Base-by-base conservation (phyloP, 1,140 invertebrate species). In the Calephelis virginiensis region DNA sequence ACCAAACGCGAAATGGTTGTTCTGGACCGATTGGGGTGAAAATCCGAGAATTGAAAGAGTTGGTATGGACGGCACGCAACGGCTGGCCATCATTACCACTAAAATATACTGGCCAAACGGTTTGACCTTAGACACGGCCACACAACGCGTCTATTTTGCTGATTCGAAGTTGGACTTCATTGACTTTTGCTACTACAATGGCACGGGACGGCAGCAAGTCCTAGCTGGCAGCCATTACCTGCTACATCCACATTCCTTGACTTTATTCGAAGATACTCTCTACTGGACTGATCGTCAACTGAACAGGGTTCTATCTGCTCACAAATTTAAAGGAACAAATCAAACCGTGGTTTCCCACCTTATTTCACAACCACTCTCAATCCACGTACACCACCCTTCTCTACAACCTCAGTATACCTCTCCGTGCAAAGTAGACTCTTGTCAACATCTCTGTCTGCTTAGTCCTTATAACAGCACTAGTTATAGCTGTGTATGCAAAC, bases 51-150 rank as follows among this genome's bases (percentile, higher is more conserved):
- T 99, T 66, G 98, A 99, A 89, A 92, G 98, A 68, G 95, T 98
- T 8, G 98, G 98, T 17, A 97, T 99, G 96, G 98, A 99, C 81
- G 98, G 98, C 0, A 95, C 94, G 0, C 95, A 96, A 75, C 93
- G 98, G 9, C 94, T 93, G 12, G 94, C 95, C 0, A 98, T 99
- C 37, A 97, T 99, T 28, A 96, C 94, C 13, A 98, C 97, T 0
- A 99, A 99, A 82, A 98, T 99, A 28, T 99, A 98, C 89, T 99
- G 98, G 98, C 98, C 98, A 0, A 99, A 99, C 82, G 98, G 98
- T 6, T 87, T 99, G 0, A 97, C 98, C 0, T 86, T 99, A 12
- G 99, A 99, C 82, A 96, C 97, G 8, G 96, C 98, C 0, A 99
- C 95, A 1, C 96, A 97, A 82, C 91, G 98, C 47, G 94, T 99